A percentile compares a stretch with the other conserved stretches of the same genome.
Conservation (phyloP, 2,113 vertebrate genomes). For the Plestiodon gilberti region DNA sequence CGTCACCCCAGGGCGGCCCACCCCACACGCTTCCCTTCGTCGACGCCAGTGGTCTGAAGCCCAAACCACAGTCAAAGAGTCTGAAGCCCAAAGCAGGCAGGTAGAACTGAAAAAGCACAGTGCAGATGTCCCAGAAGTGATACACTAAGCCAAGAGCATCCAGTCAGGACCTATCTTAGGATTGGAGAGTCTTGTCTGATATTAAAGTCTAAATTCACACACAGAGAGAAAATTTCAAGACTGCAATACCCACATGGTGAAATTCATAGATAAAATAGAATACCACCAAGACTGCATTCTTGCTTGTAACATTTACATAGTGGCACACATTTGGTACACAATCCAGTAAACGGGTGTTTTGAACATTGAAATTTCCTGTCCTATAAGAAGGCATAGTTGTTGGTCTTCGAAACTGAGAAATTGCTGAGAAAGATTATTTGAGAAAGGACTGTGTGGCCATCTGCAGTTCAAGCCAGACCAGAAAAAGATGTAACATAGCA, state of each 20-base stretch:
- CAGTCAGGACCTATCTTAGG: background rate
- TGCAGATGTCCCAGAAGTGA: background rate
- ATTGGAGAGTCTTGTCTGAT: background rate
- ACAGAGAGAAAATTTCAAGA: no score
- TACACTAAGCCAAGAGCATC: background rate
- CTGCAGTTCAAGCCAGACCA: background rate
- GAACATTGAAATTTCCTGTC: no score
- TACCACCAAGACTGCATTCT: background rate
- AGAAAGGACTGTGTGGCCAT: background rate
- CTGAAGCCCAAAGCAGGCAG: background rate
- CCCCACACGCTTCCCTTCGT: no score
- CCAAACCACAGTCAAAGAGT: background rate
- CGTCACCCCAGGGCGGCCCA: no score
- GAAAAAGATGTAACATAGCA: background rate
- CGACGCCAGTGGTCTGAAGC: no score
- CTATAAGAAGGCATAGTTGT: no score
- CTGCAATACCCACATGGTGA: no score
- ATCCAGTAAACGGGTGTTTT: background rate
- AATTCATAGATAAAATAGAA: background rate
- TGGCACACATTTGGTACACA: background rate
- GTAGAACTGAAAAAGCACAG: background rate
- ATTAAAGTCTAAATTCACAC: background rate
- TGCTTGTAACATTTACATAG: background rate
- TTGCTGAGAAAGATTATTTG: no score
- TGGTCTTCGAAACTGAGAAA: background rate